A percentile compares a stretch with the other conserved stretches of the same genome.
Conservation (phyloP, 1,140 invertebrate genomes). For the Papilio polyxenes region DNA sequence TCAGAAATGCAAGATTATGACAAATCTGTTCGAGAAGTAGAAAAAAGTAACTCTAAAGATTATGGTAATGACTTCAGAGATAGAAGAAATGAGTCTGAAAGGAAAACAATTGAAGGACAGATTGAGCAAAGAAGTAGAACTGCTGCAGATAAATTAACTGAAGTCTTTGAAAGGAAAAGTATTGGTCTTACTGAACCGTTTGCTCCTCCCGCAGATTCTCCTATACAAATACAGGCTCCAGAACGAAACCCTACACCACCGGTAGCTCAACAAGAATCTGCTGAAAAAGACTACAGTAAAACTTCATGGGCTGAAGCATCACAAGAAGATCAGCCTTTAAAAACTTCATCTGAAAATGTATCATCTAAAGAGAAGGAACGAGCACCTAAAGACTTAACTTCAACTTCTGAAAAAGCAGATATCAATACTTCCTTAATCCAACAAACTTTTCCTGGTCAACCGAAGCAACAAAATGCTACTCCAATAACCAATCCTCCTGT, state of each 20-base stretch:
- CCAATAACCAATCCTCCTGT: constrained; percentile 46
- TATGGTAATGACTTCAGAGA: constrained; percentile 70
- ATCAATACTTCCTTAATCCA: constrained; percentile 42
- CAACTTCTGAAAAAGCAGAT: constrained; percentile 50
- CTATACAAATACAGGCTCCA: constrained; percentile 46
- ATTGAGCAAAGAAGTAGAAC: constrained; percentile 68
- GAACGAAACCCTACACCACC: constrained; percentile 62
- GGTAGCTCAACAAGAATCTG: constrained; percentile 59
- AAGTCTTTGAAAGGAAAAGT: constrained; percentile 78
- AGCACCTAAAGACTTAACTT: constrained; percentile 47
- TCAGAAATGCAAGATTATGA: constrained; percentile 79
- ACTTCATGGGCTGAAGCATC: constrained; percentile 73
- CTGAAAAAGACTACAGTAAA: constrained; percentile 72
- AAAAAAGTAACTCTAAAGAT: constrained; percentile 77
- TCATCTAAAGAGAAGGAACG: constrained; percentile 54
- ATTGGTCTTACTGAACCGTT: constrained; percentile 69
- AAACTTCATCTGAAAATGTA: constrained; percentile 55
- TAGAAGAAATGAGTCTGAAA: constrained; percentile 71
- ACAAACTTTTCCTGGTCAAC: constrained; percentile 43
- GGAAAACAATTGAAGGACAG: constrained; percentile 65
- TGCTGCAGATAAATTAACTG: constrained; percentile 75
- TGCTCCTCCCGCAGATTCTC: constrained; percentile 54
- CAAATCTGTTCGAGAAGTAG: constrained; percentile 70
- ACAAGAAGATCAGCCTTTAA: constrained; percentile 65
- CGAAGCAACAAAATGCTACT: constrained; percentile 49